phyloP scores from a whole-genome alignment of 2,113 vertebrate genomes.

The Heliornis fulica region DNA sequence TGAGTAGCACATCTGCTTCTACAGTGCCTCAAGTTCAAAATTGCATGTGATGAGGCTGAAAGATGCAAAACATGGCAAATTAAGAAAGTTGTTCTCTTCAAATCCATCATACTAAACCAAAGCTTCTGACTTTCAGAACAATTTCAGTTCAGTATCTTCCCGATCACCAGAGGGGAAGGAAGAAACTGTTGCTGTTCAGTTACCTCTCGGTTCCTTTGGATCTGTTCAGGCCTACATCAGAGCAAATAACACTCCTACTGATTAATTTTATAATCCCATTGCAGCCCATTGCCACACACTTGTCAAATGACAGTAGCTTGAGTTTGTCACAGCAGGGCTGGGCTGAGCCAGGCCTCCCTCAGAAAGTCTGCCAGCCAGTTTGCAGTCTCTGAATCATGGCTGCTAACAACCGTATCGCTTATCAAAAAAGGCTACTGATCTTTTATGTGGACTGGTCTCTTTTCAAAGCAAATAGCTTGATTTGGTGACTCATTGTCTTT shows the following conservation, averaged over 20 bases:
- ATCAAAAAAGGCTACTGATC: not conserved
- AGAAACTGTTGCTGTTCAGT: not conserved
- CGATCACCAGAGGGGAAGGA: fast-evolving
- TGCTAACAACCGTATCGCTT: not conserved
- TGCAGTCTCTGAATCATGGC: not conserved
- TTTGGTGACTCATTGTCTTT: not conserved
- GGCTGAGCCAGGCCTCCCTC: not conserved
- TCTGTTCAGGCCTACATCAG: not conserved
- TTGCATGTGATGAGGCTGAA: fast-evolving
- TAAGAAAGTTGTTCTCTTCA: not conserved
- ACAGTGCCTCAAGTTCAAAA: not conserved
- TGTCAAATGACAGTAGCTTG: not conserved
- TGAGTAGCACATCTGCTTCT: not conserved
- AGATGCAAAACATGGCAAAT: not conserved
- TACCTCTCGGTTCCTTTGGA: not conserved
- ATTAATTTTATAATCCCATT: not conserved
- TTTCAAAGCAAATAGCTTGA: not conserved
- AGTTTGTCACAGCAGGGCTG: not conserved
- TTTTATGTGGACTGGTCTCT: not conserved
- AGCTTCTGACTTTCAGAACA: not conserved
- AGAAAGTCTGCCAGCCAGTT: not conserved
- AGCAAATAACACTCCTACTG: not conserved
- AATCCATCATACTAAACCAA: not conserved
- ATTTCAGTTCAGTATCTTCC: not conserved
- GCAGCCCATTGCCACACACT: not conserved